These are phyloP conservation scores for Pogonocichla stellata DNA, from an alignment of 2,113 vertebrate genomes.

Conservation along the genomic window DNA sequence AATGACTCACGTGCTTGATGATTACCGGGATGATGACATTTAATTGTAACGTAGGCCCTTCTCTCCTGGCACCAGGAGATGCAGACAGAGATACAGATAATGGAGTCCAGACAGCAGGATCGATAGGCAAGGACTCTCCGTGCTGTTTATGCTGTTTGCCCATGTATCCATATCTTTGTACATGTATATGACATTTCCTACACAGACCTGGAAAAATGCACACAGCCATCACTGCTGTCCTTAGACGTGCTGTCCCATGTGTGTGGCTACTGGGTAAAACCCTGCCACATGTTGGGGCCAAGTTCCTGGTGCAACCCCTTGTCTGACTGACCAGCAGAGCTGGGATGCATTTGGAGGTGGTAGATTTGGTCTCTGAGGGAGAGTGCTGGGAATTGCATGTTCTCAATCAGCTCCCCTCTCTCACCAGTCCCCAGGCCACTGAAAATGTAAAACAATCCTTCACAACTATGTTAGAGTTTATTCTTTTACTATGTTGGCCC, in stretches of 20 bases:
- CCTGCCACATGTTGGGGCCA: background rate
- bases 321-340: background rate
- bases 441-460: background rate
- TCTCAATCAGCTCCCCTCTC: background rate
- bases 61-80: conserved; percentile 63
- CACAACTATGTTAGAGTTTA: background rate
- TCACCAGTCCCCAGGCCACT: background rate
- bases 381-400: background rate
- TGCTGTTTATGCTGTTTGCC: conserved; percentile 28
- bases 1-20: conserved; percentile 23
- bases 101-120: conserved; percentile 54
- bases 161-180: background rate
- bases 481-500: background rate
- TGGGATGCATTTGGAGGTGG: background rate
- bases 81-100: conserved; percentile 60
- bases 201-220: background rate
- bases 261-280: background rate
- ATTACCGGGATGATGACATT: conserved; percentile 49
- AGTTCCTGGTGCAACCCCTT: background rate
- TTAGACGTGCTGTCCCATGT: background rate
- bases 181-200: conserved; percentile 29
- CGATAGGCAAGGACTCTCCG: background rate
- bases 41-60: conserved; percentile 39
- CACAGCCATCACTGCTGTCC: background rate
- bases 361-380: background rate